These are phyloP conservation scores for Drosophila teissieri DNA, from an alignment of 1,140 invertebrate species.

Conservation along the genomic window DNA sequence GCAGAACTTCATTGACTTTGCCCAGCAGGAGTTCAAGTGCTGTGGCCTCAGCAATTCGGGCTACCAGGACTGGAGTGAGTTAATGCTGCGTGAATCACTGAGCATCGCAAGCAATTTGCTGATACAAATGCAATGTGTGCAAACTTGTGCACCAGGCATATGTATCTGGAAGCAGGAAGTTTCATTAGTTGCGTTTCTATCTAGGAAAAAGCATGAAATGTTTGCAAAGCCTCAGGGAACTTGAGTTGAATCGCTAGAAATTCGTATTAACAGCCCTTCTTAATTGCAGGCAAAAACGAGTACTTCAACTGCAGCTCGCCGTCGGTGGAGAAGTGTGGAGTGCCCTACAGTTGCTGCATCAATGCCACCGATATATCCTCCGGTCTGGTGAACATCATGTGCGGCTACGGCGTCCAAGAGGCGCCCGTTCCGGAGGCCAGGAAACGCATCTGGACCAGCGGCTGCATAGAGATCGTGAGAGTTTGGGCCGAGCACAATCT, in stretches of 20 bases:
- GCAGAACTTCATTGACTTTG: conserved; percentile 97
- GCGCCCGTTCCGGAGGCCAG: conserved; percentile 92
- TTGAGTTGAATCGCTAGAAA: too few relatives aligned
- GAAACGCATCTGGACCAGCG: conserved; percentile 94
- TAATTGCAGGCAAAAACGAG: conserved; percentile 89
- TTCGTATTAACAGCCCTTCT: too few relatives aligned
- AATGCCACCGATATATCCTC: conserved; percentile 95
- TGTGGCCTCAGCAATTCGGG: conserved; percentile 95
- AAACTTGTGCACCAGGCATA: too few relatives aligned
- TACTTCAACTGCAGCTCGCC: conserved; percentile 97
- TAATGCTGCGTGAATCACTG: too few relatives aligned
- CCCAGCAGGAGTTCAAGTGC: conserved; percentile 96
- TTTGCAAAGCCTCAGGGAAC: too few relatives aligned
- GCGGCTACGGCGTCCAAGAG: conserved; percentile 93
- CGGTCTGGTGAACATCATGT: conserved; percentile 95
- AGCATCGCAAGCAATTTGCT: too few relatives aligned
- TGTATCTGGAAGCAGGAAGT: too few relatives aligned
- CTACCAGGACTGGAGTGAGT: conserved; percentile 93
- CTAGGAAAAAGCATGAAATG: background rate
- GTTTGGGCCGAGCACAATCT: conserved; percentile 94
- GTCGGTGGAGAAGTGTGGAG: conserved; percentile 94
- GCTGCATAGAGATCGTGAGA: conserved; percentile 94
- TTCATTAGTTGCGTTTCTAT: background rate
- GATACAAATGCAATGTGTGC: too few relatives aligned
- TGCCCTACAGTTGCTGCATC: conserved; percentile 97